phyloP scores from a whole-genome alignment of 1,140 invertebrate species.

The Meloidogyne exigua region DNA sequence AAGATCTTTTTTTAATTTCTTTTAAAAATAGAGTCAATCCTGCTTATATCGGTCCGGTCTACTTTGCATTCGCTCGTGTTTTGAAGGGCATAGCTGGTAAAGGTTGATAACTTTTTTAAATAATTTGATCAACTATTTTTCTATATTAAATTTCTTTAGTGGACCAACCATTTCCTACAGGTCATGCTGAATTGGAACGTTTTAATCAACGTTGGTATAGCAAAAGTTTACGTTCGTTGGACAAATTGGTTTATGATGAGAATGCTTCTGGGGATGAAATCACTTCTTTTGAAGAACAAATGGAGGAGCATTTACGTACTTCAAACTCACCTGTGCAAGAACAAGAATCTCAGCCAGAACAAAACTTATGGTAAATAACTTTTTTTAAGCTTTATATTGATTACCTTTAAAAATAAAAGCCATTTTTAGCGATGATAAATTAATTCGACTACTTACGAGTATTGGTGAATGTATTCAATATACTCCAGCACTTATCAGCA shows the following conservation, averaged over 20 bases:
- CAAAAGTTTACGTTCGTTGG: slow-evolving; percentile 14
- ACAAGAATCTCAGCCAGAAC: too few species aligned
- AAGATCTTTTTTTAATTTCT: not conserved
- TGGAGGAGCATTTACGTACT: not conserved
- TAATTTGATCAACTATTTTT: not conserved
- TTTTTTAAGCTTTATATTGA: not conserved
- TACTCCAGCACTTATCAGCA: slow-evolving; percentile 36
- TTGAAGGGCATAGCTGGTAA: slow-evolving; percentile 1
- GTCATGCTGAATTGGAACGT: slow-evolving; percentile 4
- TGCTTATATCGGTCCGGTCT: slow-evolving; percentile 14
- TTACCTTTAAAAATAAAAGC: not conserved
- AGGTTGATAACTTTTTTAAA: not conserved
- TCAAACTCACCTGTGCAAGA: not conserved
- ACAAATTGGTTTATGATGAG: slow-evolving; percentile 17
- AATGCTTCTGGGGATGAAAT: not conserved
- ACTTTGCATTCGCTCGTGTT: slow-evolving; percentile 18
- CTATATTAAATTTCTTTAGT: not conserved
- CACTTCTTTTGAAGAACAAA: slow-evolving; percentile 3
- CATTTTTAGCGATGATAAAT: slow-evolving; percentile 30
- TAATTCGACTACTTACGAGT: slow-evolving; percentile 36
- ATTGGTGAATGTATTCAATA: slow-evolving; percentile 48
- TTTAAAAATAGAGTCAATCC: slow-evolving; percentile 8
- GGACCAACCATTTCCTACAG: not conserved
- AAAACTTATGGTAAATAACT: too few species aligned
- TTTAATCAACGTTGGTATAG: slow-evolving; percentile 30